Evolutionary conservation across 2,888 invertebrate genomes (phyloP), one percentile per base, ranked within the genome.

Genomic region (Tiliacea citrago): DNA sequence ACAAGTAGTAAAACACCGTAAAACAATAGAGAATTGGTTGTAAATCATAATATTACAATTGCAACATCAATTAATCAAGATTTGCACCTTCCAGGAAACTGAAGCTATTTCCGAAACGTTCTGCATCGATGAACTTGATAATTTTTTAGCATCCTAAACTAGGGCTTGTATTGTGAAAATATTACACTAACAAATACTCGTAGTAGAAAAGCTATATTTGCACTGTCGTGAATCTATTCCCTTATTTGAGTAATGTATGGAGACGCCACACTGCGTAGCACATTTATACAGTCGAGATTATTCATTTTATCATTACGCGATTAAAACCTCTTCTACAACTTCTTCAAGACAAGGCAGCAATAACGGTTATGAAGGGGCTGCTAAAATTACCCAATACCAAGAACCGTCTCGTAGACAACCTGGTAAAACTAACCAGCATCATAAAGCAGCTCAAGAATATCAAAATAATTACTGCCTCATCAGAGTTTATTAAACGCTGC

Each of bases 71-170:
- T 21, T 63, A 29, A 70, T 61, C 24, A 68, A 69, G 58, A 86
- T 77, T 69, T 45, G 53, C 74, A 72, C 69, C 76, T 87, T 86
- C 86, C 87, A 69, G 87, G 87, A 87, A 74, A 79, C 74, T 57
- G 57, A 68, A 51, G 24, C 70, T 39, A 73, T 85, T 80, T 86
- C 81, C 62, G 68, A 72, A 77, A 57, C 29, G 73, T 74, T 71
- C 75, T 63, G 81, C 76, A 73, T 67, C 77, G 60, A 68, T 66
- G 73, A 16, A 35, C 49, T 63, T 29, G 29, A 49, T 45, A 39
- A n/a, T 71, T 79, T 73, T 81, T 77, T 60, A 57, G 53, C 55
- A 81, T 81, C 86, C 83, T 73, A 57, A 58, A 21, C 21, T 45
- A 65, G n/a, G 42, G 35, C 35, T 65, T 51, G 45, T 49, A 61